phyloP scores from a whole-genome alignment of 2,797 vertebrate genomes.

The Chlorospingus flavigularis region DNA sequence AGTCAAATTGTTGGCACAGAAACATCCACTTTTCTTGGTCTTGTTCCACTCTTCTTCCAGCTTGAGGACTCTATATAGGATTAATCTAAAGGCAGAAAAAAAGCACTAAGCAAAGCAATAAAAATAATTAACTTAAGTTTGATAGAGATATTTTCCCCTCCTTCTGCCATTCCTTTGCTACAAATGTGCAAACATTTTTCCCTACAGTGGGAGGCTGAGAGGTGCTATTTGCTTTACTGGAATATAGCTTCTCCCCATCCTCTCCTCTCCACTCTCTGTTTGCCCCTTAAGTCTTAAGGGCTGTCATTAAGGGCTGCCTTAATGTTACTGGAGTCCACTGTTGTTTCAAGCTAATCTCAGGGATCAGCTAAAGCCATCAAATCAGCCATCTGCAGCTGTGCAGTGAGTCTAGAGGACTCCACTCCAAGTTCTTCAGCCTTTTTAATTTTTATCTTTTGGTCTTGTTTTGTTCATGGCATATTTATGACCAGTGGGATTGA shows the following conservation, averaged over 20 bases:
- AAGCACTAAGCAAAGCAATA: conserved; percentile 60
- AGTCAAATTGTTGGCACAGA: background rate
- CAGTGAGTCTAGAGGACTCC: background rate
- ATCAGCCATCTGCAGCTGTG: conserved; percentile 22
- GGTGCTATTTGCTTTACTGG: background rate
- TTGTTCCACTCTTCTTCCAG: conserved; percentile 13
- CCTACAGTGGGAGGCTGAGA: background rate
- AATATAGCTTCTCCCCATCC: background rate
- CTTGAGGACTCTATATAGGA: conserved; percentile 1
- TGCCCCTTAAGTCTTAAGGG: conserved; percentile 2
- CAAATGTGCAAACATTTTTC: conserved; percentile 15
- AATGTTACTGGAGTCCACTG: background rate
- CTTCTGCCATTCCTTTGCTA: conserved; percentile 52
- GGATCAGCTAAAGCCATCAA: conserved; percentile 35
- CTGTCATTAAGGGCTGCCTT: conserved; percentile 21
- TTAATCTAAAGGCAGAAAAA: conserved; percentile 43
- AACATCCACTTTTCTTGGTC: background rate
- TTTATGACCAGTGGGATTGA: background rate
- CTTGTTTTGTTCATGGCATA: background rate
- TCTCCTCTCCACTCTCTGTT: background rate
- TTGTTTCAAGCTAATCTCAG: conserved; percentile 33
- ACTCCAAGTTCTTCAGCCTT: background rate
- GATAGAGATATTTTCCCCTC: conserved; percentile 62
- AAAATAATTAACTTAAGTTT: conserved; percentile 74
- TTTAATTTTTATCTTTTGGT: background rate